A percentile compares a stretch with the other conserved stretches of the same genome.
phyloP scores from a whole-genome alignment of 2,113 vertebrate species.

The Galemys pyrenaicus region DNA sequence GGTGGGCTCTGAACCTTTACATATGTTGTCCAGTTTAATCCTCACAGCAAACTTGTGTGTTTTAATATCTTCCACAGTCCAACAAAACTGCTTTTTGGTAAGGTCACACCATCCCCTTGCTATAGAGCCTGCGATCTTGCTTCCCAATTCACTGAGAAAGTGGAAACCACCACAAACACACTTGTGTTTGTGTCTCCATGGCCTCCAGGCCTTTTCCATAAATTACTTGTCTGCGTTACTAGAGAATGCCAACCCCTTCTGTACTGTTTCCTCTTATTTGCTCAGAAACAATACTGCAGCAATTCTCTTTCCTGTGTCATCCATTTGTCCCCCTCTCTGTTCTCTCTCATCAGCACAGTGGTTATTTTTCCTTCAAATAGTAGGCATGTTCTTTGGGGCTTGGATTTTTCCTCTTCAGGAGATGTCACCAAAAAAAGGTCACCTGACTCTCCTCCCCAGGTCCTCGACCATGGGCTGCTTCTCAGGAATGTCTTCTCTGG shows the following conservation, averaged over 20 bases:
- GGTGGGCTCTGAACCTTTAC: neutral
- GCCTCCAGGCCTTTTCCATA: neutral
- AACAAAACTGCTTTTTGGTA: neutral
- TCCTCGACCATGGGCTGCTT: neutral
- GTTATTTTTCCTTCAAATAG: neutral
- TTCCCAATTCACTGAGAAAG: neutral
- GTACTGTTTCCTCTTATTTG: neutral
- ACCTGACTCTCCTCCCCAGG: neutral
- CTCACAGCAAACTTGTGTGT: neutral
- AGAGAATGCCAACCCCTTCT: neutral
- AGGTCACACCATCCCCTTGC: neutral
- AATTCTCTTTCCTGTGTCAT: neutral
- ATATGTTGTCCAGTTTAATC: neutral
- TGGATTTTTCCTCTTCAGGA: neutral
- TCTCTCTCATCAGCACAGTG: neutral
- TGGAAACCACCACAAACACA: neutral
- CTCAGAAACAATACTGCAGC: neutral
- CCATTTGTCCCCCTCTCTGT: neutral
- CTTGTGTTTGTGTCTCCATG: neutral
- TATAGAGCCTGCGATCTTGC: neutral
- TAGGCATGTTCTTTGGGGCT: neutral
- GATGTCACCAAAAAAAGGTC: too few species aligned
- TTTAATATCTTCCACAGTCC: neutral
- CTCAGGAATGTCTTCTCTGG: neutral
- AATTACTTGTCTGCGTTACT: too few species aligned